A percentile compares a stretch with the other conserved stretches of the same genome.
phyloP scores from a whole-genome alignment of 2,797 vertebrate species.

The Gallirallus australis region DNA sequence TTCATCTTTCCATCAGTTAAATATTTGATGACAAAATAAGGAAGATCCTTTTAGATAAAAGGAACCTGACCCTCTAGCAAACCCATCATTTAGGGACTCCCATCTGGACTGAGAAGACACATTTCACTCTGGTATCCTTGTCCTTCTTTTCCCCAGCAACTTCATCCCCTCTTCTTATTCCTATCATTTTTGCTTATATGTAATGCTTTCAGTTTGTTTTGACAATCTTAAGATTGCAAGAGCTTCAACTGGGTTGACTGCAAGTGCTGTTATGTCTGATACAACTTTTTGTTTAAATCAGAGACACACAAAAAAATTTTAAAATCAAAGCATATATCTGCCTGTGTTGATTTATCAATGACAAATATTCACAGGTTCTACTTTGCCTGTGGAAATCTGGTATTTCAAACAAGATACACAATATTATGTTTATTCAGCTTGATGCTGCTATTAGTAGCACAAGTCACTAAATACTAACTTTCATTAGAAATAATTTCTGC shows the following conservation, averaged over 20 bases:
- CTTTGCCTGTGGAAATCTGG: neutral
- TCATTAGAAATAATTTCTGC: neutral
- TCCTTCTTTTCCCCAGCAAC: neutral
- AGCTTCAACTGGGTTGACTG: neutral
- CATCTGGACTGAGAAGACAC: neutral
- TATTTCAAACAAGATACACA: neutral
- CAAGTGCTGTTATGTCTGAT: neutral
- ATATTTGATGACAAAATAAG: neutral
- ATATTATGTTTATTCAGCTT: neutral
- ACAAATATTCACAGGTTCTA: neutral
- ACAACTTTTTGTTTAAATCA: neutral
- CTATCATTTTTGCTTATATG: neutral
- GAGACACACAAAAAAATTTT: neutral
- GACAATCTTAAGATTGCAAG: neutral
- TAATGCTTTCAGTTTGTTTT: neutral
- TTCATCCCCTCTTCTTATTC: neutral
- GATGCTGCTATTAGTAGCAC: rapidly evolving
- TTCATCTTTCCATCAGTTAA: neutral
- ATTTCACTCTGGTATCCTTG: neutral
- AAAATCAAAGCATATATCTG: neutral
- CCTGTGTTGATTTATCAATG: neutral
- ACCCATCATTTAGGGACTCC: neutral
- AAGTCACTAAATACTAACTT: neutral
- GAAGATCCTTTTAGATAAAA: neutral
- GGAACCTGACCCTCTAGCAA: neutral